Conservation (phyloP, 2,113 vertebrate genomes). For the Chiloscyllium plagiosum region DNA sequence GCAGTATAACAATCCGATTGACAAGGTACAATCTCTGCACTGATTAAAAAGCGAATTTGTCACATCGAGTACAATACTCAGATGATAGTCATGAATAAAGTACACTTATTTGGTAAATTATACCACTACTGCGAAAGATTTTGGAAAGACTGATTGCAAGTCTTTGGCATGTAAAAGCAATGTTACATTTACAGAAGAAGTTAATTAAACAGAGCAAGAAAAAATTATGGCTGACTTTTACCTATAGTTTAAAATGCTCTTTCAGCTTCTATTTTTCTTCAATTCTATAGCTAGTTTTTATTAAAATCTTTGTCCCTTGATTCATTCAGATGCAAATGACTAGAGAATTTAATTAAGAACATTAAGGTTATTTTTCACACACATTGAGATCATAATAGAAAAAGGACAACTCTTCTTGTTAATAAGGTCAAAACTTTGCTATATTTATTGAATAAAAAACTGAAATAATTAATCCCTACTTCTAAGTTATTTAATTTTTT, state of each 20-base stretch:
- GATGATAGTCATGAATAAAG: background rate
- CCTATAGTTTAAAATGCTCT: background rate
- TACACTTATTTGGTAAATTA: background rate
- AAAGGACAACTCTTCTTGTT: background rate
- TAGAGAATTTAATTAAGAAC: background rate
- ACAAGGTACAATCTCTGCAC: background rate
- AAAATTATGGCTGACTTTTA: background rate
- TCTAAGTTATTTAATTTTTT: background rate
- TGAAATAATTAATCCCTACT: background rate
- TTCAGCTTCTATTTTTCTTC: background rate
- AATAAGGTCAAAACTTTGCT: background rate
- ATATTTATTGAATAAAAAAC: background rate
- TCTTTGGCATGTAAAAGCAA: background rate
- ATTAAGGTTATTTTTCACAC: background rate
- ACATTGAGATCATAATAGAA: background rate
- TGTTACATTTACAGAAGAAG: background rate
- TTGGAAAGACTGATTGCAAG: background rate
- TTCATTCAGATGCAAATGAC: background rate
- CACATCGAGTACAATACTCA: background rate
- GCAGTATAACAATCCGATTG: background rate
- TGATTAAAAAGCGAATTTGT: slow-evolving; percentile 9
- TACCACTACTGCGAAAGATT: background rate
- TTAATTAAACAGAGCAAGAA: background rate
- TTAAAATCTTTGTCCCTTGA: background rate
- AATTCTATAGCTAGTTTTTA: background rate